Conservation (phyloP, 1,140 invertebrate species). For the Aphis gossypii region DNA sequence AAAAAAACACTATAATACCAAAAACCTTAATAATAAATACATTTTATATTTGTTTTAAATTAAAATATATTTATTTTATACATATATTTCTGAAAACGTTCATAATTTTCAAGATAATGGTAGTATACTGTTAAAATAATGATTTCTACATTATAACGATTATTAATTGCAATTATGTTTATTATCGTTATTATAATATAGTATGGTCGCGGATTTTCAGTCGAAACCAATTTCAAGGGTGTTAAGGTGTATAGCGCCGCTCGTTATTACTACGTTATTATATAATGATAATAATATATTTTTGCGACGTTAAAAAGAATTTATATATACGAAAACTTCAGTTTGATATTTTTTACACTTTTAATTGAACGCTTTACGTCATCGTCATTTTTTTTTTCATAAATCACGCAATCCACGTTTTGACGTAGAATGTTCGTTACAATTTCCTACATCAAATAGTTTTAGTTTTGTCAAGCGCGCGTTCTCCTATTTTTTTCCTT, state of each 20-base stretch:
- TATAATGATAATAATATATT: not conserved
- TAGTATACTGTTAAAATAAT: not conserved
- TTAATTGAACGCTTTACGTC: not conserved
- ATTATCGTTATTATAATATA: not conserved
- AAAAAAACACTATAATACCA: too few species aligned
- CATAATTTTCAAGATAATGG: not conserved
- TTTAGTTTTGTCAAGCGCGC: not conserved
- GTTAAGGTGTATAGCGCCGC: not conserved
- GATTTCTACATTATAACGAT: not conserved
- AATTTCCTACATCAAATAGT: not conserved
- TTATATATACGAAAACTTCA: slow-evolving; percentile 2
- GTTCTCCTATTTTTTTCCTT: not conserved
- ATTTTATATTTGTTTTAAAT: not conserved
- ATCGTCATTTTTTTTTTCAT: not conserved
- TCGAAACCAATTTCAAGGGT: not conserved
- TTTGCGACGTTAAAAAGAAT: not conserved
- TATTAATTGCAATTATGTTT: not conserved
- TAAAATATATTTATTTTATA: not conserved
- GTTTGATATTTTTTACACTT: not conserved
- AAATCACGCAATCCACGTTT: not conserved
- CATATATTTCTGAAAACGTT: not conserved
- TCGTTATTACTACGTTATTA: not conserved
- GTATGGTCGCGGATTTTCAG: not conserved
- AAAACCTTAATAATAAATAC: not conserved
- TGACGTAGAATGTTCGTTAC: not conserved